phyloP scores from a whole-genome alignment of 1,140 invertebrate genomes.

The Scylla paramamosain region DNA sequence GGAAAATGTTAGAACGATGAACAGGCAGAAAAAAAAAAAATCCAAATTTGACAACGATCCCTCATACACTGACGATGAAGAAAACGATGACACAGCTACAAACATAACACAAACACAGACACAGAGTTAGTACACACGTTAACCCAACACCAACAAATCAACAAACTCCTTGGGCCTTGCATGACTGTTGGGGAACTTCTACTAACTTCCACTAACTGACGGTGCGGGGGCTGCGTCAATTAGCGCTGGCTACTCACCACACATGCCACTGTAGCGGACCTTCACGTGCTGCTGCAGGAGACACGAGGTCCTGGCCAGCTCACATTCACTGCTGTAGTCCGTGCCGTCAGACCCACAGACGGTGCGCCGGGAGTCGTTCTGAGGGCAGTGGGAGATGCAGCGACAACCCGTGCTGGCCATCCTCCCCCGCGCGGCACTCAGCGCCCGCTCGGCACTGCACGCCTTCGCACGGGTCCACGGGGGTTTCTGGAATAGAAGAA shows the following conservation, averaged over 20 bases:
- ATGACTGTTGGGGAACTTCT: no score
- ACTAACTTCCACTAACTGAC: no score
- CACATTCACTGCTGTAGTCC: slow-evolving; percentile 81
- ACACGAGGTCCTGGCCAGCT: slow-evolving; percentile 81
- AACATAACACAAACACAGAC: no score
- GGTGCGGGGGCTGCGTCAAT: no score
- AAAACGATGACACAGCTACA: no score
- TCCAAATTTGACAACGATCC: no score
- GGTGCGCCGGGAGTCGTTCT: slow-evolving; percentile 80
- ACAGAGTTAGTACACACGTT: no score
- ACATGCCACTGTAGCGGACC: slow-evolving; percentile 79
- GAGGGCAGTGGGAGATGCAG: slow-evolving; percentile 80
- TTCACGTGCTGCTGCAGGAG: slow-evolving; percentile 80
- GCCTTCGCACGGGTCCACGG: slow-evolving; percentile 79
- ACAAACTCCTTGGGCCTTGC: no score
- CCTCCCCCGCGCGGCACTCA: slow-evolving; percentile 79
- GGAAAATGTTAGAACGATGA: no score
- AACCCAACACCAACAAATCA: no score
- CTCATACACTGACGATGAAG: no score
- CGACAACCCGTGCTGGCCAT: slow-evolving; percentile 80
- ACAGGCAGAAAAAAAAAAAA: no score
- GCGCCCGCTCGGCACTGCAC: slow-evolving; percentile 80
- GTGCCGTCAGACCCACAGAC: slow-evolving; percentile 80
- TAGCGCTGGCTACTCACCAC: slow-evolving; percentile 80
- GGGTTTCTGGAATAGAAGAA: not conserved